These are phyloP conservation scores for Lypha dubia DNA, from an alignment of 2,888 invertebrate species.

Conservation along the genomic window DNA sequence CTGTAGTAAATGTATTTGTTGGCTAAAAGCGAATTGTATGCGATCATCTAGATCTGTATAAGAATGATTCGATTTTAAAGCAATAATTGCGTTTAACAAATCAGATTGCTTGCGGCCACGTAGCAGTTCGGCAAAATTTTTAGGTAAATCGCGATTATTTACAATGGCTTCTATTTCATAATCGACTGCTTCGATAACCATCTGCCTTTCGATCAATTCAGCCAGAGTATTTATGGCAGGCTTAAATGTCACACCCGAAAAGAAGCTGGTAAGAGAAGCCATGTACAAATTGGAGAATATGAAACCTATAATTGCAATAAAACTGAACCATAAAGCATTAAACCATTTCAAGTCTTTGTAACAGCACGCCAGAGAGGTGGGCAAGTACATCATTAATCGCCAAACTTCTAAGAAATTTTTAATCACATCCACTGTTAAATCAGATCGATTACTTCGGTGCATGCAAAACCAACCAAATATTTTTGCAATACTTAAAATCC, in stretches of 20 bases:
- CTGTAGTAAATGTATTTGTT: conserved; percentile 73
- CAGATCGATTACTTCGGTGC: background rate
- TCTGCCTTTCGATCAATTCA: conserved; percentile 70
- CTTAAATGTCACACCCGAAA: conserved; percentile 74
- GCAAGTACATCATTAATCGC: conserved; percentile 74
- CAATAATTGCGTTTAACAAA: conserved; percentile 59
- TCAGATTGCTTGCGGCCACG: conserved; percentile 59
- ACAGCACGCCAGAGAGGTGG: conserved; percentile 37
- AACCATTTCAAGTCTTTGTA: conserved; percentile 59
- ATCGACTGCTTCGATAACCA: conserved; percentile 72
- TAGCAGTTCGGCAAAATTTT: conserved; percentile 71
- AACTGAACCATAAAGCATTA: conserved; percentile 62
- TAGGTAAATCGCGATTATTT: conserved; percentile 73
- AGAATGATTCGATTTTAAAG: conserved; percentile 50
- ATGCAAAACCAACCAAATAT: conserved; percentile 37
- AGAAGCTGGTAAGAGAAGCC: conserved; percentile 76
- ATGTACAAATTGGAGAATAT: conserved; percentile 76
- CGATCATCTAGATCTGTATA: conserved; percentile 74
- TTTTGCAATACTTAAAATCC: conserved; percentile 67
- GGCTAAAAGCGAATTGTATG: conserved; percentile 74
- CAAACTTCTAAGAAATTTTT: conserved; percentile 71
- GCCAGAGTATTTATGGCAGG: conserved; percentile 71
- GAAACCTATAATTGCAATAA: conserved; percentile 74
- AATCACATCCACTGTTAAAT: conserved; percentile 59
- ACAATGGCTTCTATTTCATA: conserved; percentile 75